Percentiles rank a stretch among this genome's conserved stretches.
phyloP scores from a whole-genome alignment of 2,797 vertebrate species.

The Parauchenoglanis ngamensis region DNA sequence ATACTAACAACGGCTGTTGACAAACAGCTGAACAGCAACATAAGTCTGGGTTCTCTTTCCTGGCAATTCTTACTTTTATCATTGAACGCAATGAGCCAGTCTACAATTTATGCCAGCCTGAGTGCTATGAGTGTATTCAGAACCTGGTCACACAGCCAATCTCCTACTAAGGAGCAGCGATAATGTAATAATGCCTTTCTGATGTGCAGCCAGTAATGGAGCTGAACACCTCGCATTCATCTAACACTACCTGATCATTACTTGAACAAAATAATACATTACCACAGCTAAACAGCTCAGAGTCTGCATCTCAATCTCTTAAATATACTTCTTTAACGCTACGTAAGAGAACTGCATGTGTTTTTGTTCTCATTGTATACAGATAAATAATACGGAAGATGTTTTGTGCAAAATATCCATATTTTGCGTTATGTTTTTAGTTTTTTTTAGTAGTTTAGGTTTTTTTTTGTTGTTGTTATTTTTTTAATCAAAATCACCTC shows the following conservation, averaged over 20 bases:
- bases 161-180: slow-evolving; percentile 91
- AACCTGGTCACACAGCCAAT: slow-evolving; percentile 91
- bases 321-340: slow-evolving; percentile 63
- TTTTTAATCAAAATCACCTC: neutral
- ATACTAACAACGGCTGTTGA: slow-evolving; percentile 70
- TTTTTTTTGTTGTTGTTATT: too few relatives aligned
- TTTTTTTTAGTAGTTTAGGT: too few relatives aligned
- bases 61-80: slow-evolving; percentile 89
- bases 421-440: neutral
- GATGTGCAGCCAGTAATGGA: slow-evolving; percentile 93
- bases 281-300: slow-evolving; percentile 67
- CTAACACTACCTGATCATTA: slow-evolving; percentile 87
- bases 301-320: slow-evolving; percentile 65
- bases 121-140: slow-evolving; percentile 89
- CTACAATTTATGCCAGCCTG: slow-evolving; percentile 88
- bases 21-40: slow-evolving; percentile 78
- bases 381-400: neutral
- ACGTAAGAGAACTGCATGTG: slow-evolving; percentile 25
- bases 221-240: slow-evolving; percentile 92
- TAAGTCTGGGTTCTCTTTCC: slow-evolving; percentile 79
- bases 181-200: slow-evolving; percentile 93
- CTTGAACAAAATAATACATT: slow-evolving; percentile 85
- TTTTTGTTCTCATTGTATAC: slow-evolving; percentile 23
- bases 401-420: neutral
- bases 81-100: slow-evolving; percentile 93